Evolutionary conservation across 1,140 invertebrate genomes (phyloP), one percentile per base, ranked within the genome.

Genomic region (Sitophilus oryzae): DNA sequence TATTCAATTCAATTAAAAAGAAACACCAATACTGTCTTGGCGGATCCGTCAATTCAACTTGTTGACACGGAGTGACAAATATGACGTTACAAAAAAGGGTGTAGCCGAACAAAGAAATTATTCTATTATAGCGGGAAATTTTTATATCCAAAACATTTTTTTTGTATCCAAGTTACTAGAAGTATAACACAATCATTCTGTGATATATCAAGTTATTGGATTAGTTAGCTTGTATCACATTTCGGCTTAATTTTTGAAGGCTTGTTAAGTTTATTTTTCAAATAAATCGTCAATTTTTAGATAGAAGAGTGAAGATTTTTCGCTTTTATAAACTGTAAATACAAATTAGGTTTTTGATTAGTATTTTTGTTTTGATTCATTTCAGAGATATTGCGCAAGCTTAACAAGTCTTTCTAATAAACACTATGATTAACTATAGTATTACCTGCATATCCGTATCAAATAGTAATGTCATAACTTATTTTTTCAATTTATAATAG

Each of bases 171-270:
- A 64, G 66, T 70, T 63, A 63, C 64, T 71, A 71, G 68, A 61
- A 58, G 62, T 68, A 67, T 68, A 62, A 71, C 68, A 70, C 68
- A 71, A 71, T 70, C 66, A 71, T 71, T 67, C 70, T 71, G 70
- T 71, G 70, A 71, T 71, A 71, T 69, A 66, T 64, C 58, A 67
- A 69, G 62, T 70, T 69, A 63, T 69, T 70, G 67, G 65, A 67
- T 70, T 70, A 56, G 56, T 60, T 49, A 53, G 48, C 56, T 52
- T 25, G 49, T 23, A 47, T 53, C 15, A 52, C 45, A 9, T 34
- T 38, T n/a, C n/a, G 58, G 41, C 41, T 55, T 36, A 51, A 45
- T 38, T 56, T 23, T 43, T 20, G 37, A 49, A 49, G 11, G 18
- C 30, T 46, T 15, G 22, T 10, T n/a, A 3, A 35, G n/a, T 15